Conservation (phyloP, 2,888 invertebrate genomes). For the Apotomis capreana region DNA sequence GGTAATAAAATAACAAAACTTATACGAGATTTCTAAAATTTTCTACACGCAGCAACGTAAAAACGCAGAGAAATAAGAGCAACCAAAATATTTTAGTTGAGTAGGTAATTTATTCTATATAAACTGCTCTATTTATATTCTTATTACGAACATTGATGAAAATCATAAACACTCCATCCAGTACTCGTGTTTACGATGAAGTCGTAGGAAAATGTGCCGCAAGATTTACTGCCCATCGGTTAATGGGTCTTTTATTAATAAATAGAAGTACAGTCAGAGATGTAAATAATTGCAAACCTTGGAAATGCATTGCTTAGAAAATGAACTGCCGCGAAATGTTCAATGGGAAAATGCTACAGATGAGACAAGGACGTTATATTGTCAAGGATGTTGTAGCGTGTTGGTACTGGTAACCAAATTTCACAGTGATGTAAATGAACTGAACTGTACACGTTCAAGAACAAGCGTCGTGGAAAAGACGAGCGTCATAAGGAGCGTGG, state of each 20-base stretch:
- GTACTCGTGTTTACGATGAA: too few relatives aligned
- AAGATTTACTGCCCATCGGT: slow-evolving; percentile 4
- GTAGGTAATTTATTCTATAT: too few relatives aligned
- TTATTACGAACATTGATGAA: slow-evolving; percentile 2
- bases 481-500: slow-evolving; percentile 34
- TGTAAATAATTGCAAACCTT: neutral
- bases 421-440: neutral
- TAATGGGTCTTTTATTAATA: slow-evolving; percentile 14
- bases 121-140: neutral
- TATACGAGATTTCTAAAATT: too few relatives aligned
- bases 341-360: too few relatives aligned
- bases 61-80: too few relatives aligned
- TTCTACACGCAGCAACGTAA: too few relatives aligned
- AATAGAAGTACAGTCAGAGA: neutral
- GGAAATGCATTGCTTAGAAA: neutral
- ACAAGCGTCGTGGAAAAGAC: slow-evolving; percentile 28
- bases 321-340: too few relatives aligned
- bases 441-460: neutral
- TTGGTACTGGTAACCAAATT: neutral
- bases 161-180: neutral
- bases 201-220: slow-evolving; percentile 12
- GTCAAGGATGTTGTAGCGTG: neutral
- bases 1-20: too few relatives aligned
- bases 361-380: too few relatives aligned
- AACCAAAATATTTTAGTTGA: too few relatives aligned